Conservation (phyloP, 2,113 vertebrate species). For the Scartelaos histophorus region DNA sequence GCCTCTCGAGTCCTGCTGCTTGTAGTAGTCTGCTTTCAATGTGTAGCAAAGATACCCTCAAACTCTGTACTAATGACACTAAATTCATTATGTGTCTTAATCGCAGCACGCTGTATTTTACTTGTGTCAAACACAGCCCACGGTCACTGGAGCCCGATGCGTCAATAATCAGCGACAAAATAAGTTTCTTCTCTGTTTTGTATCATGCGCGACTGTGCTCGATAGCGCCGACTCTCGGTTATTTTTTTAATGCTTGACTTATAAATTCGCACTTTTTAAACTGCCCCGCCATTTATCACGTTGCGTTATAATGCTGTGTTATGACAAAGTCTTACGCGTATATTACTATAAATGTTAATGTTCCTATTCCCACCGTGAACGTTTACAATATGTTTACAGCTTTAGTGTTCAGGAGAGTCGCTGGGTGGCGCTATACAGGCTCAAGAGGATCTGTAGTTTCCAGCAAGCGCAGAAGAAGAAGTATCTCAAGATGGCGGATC, state of each 20-base stretch:
- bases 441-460: not conserved
- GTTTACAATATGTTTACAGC: not conserved
- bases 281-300: not conserved
- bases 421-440: constrained; percentile 25
- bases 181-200: not conserved
- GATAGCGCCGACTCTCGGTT: constrained; percentile 21
- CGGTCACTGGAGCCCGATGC: constrained; percentile 42
- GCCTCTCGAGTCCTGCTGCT: constrained; percentile 60
- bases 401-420: not conserved
- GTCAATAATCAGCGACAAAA: constrained; percentile 53
- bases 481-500: constrained; percentile 90
- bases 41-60: constrained; percentile 64
- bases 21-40: constrained; percentile 69
- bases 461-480: constrained; percentile 45
- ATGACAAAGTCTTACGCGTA: not conserved
- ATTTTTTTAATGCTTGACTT: not conserved
- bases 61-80: constrained; percentile 51
- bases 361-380: not conserved
- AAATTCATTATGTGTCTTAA: constrained; percentile 55
- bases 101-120: constrained; percentile 11
- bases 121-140: constrained; percentile 24
- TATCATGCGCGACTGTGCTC: accelerated
- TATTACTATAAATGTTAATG: not conserved
- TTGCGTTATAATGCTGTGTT: not conserved
- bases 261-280: not conserved